Evolutionary conservation across 1,140 invertebrate species (phyloP), one percentile per base, ranked within the genome.

Genomic region (Ephestia elutella): DNA sequence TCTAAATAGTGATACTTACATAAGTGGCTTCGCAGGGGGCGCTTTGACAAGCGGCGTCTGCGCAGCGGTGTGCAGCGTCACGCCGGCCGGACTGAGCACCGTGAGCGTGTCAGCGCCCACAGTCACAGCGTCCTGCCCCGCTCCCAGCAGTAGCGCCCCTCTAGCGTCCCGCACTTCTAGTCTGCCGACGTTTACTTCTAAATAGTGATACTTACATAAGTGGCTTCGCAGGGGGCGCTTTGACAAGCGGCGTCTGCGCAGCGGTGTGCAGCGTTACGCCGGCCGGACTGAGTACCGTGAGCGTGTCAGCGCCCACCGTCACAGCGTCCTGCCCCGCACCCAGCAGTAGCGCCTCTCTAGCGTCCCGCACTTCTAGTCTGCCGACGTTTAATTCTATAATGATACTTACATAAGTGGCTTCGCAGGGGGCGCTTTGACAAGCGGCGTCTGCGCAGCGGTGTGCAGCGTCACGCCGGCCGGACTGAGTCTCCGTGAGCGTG

Each of bases 1-100:
- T 96, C 95, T 68, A 97, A n/a, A n/a, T n/a, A n/a, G 25, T 13
- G 2, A 48, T 44, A 87, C 89, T 91, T 89, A 97, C 95, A 93
- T 94, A 49, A 97, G 90, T 76, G 95, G 94, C 63, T 94, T 92
- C 32, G 95, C 94, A 0, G 95, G 92, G 63, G 95, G 94, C 0
- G 96, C 94, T 68, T 93, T 91, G 15, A 97, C 93, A 38, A 95
- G 80, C 0, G 95, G 93, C 19, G 96, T 96, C 87, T 97, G 95
- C 30, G 96, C 91, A 44, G 95, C 95, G 21, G 95, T 95, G 62
- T 93, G 92, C 73, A 97, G 95, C 54, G 93, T 92, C 19, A 94
- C 94, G 30, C 96, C 96, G 3, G 95, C 95, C 56, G 93, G 92
- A 72, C 95, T 95, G 49, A 94, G 93, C 58, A 97, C 93, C 63